phyloP scores from a whole-genome alignment of 37 sponge, comb jelly and placozoan genomes.

The Geodia barretti region DNA sequence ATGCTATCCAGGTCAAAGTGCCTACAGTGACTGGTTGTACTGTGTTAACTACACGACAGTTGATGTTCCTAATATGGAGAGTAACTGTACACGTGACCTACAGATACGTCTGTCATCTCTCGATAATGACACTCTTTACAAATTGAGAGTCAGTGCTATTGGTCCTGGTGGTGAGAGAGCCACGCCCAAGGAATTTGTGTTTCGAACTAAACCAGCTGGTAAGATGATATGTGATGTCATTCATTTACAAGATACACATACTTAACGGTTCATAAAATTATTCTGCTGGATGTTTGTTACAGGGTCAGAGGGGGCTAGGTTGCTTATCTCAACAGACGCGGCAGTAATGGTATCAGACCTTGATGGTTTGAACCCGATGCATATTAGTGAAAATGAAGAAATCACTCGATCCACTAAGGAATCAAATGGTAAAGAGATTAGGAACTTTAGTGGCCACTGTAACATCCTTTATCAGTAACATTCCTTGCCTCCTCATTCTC shows the following conservation, averaged over 20 bases:
- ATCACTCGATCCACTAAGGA: neutral
- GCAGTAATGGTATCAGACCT: neutral
- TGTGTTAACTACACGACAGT: slow-evolving; percentile 1
- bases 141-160: slow-evolving; percentile 19
- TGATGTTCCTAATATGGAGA: no score
- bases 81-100: slow-evolving; percentile 1
- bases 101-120: neutral
- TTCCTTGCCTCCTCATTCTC: no score
- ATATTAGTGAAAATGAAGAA: neutral
- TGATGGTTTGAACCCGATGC: neutral
- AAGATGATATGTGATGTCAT: neutral
- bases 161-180: slow-evolving; percentile 11
- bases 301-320: neutral
- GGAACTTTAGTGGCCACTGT: no score
- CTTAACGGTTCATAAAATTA: neutral
- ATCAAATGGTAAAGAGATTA: neutral
- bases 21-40: slow-evolving; percentile 30
- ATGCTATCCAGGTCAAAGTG: slow-evolving; percentile 24
- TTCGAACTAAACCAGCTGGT: slow-evolving; percentile 25
- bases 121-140: slow-evolving; percentile 19
- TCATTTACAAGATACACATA: neutral
- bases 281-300: no score
- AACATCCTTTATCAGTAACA: no score
- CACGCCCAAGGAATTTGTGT: slow-evolving; percentile 1
- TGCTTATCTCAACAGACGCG: neutral